These are phyloP conservation scores for Xestia xanthographa DNA, from an alignment of 2,888 invertebrate genomes.

Conservation along the genomic window DNA sequence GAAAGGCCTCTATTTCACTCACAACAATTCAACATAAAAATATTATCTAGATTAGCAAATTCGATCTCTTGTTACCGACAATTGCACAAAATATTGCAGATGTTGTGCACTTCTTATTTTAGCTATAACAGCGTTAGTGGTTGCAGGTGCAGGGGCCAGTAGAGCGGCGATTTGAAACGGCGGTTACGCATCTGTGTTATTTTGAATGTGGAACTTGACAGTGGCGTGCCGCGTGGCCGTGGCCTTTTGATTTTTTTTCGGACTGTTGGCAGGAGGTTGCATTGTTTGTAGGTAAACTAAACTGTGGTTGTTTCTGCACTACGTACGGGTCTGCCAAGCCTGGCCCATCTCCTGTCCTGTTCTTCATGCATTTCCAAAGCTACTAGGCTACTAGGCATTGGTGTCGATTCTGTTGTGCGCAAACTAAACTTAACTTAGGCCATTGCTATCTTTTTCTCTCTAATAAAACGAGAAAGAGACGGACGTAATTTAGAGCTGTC, in stretches of 20 bases:
- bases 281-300: neutral
- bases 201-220: slow-evolving; percentile 1
- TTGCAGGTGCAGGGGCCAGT: slow-evolving; percentile 60
- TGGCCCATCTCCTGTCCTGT: neutral
- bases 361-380: neutral
- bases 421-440: too few relatives aligned
- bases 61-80: slow-evolving; percentile 40
- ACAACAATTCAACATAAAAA: slow-evolving; percentile 24
- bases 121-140: slow-evolving; percentile 35
- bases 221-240: neutral
- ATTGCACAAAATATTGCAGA: slow-evolving; percentile 61
- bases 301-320: neutral
- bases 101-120: slow-evolving; percentile 46
- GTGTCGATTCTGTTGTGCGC: too few relatives aligned
- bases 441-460: too few relatives aligned
- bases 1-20: slow-evolving; percentile 32
- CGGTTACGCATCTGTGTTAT: slow-evolving; percentile 3
- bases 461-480: too few relatives aligned
- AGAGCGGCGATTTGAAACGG: slow-evolving; percentile 33
- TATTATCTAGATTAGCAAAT: slow-evolving; percentile 53
- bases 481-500: too few relatives aligned
- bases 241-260: neutral
- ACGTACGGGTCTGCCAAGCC: neutral
- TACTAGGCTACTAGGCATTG: too few relatives aligned
- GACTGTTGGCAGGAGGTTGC: neutral